Conservation (phyloP, 2,888 invertebrate genomes). For the Dastarcus helophoroides region DNA sequence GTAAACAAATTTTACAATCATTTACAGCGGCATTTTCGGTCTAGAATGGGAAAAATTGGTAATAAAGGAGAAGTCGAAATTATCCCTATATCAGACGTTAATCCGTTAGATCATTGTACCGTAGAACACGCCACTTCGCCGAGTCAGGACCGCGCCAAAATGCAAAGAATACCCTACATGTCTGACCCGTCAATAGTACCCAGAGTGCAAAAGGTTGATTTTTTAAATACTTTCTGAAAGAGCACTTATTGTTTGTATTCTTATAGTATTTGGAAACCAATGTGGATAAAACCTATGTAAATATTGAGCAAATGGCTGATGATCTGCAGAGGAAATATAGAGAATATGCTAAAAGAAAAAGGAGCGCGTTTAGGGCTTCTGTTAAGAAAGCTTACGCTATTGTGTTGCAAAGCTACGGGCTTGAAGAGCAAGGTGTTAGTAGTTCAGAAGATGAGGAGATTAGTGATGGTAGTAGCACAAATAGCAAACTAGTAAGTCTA, state of each 20-base stretch:
- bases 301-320: slow-evolving; percentile 75
- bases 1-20: not conserved
- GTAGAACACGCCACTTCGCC: not conserved
- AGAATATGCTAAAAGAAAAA: slow-evolving; percentile 73
- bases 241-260: slow-evolving; percentile 6
- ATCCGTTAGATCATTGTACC: not conserved
- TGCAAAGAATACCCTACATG: slow-evolving; percentile 20
- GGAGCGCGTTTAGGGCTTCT: slow-evolving; percentile 62
- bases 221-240: slow-evolving; percentile 1
- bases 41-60: slow-evolving; percentile 17
- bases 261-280: slow-evolving; percentile 66
- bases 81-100: slow-evolving; percentile 13
- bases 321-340: slow-evolving; percentile 60
- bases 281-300: slow-evolving; percentile 67
- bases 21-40: slow-evolving; percentile 1
- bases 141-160: slow-evolving; percentile 4
- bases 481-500: slow-evolving; percentile 25
- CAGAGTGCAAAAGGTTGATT: slow-evolving; percentile 40
- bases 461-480: slow-evolving; percentile 25
- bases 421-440: slow-evolving; percentile 39
- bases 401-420: slow-evolving; percentile 56
- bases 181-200: slow-evolving; percentile 39
- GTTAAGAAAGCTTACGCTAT: slow-evolving; percentile 70
- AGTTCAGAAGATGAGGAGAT: slow-evolving; percentile 42
- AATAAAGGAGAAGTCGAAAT: slow-evolving; percentile 16